Base-by-base conservation (phyloP, 92 coral and sea anemone genomes). In the Zoanthus sansibaricus region DNA sequence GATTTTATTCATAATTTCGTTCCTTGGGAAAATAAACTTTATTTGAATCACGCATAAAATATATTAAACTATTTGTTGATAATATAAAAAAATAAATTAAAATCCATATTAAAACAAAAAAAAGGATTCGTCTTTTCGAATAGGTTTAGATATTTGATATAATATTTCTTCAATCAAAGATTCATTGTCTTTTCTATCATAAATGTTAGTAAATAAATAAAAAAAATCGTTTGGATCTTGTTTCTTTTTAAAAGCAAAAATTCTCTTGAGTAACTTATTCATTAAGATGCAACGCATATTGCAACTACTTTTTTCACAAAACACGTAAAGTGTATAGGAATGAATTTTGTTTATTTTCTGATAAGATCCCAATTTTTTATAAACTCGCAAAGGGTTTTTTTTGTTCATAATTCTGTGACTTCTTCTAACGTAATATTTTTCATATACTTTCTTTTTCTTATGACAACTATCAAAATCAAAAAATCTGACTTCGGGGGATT, bases 11-110 rank as follows among this genome's bases (percentile, higher is more conserved):
- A 66, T 66, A 21, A 66, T 66, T 66, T 66, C 32, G 71, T 66
- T 66, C 71, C 71, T 66, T 66, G 71, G 71, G 71, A 66, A 66
- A 66, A 66, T 66, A 66, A 66, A 66, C 71, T 66, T 17, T 66
- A 66, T 66, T 66, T 66, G 3, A 66, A 66, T 66, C 71, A 66
- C 16, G 71, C 8, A 17, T 66, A 66, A 66, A 1, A 66, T 3
- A 5, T 21, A 66, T 66, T 66, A 51, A 25, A 25, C 25, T 25
- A 25, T 25, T 25, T 25, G 25, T 25, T 51, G 7, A 51, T 6
- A 51, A 51, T 51, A 51, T 51, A 51, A 51, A 51, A 51, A 51
- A 51, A 51, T 7, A 51, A 51, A 55, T 55, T 10, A 55, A 55
- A 55, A 55, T 12, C 7, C 10, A 55, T 9, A 9, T 12, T 56